These are phyloP conservation scores for Strongylocentrotus purpuratus DNA, from an alignment of 35 echinoderm and acorn worm genomes.

Conservation along the genomic window DNA sequence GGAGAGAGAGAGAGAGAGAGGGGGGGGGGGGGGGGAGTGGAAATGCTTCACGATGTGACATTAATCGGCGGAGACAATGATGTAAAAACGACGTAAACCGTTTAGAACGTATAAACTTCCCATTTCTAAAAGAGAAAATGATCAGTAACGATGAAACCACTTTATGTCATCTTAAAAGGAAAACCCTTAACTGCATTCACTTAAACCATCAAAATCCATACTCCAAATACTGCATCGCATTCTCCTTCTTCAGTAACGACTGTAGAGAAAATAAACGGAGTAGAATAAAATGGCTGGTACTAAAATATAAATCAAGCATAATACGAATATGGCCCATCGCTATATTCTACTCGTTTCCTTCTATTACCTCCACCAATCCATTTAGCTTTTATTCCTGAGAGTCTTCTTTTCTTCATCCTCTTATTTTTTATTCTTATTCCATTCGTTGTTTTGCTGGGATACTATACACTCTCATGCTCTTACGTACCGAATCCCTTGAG, in stretches of 20 bases:
- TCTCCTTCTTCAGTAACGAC: neutral
- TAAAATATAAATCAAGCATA: conserved; percentile 39
- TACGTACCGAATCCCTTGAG: neutral
- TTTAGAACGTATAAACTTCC: conserved; percentile 19
- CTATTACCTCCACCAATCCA: conserved; percentile 33
- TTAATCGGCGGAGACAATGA: conserved; percentile 26
- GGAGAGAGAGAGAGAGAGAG: neutral
- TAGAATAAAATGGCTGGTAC: neutral
- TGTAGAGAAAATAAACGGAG: neutral
- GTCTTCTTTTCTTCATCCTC: neutral
- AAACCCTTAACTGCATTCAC: conserved; percentile 13
- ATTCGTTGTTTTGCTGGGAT: neutral
- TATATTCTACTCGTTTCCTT: conserved; percentile 27
- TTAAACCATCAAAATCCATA: conserved; percentile 44
- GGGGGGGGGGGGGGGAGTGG: neutral
- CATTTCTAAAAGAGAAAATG: neutral
- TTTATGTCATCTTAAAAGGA: neutral
- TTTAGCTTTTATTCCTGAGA: conserved; percentile 19
- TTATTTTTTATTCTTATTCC: conserved; percentile 20
- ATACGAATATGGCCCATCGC: conserved; percentile 25
- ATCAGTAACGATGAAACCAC: conserved; percentile 13
- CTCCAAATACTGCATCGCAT: conserved; percentile 3
- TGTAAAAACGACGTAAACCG: conserved; percentile 4
- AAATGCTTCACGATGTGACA: neutral
- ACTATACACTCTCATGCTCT: neutral